Base-by-base conservation (phyloP, 2,888 invertebrate genomes). In the Cheilosia grossa region DNA sequence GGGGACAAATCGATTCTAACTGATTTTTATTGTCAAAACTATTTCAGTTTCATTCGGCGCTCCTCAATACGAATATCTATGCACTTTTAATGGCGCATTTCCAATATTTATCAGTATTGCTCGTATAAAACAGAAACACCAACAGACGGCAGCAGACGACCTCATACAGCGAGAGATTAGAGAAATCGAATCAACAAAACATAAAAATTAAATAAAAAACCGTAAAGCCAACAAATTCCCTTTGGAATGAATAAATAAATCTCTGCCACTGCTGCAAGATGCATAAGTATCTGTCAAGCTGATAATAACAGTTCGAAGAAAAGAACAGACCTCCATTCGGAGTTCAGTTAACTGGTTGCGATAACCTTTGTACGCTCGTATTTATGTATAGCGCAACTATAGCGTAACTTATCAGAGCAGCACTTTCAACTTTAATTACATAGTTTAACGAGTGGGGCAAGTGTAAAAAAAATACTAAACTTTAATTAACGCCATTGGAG, bases 1-100 rank as follows among this genome's bases (percentile, higher is more conserved):
- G 85, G 30, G 72, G 75, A 81, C 85, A 81, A 85, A 81, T 85
- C 81, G 85, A 81, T 85, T 19, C 49, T 44, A 56, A 81, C 13
- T 53, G 58, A 58, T 64, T 64, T 83, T 79, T 69, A 78, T 61
- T 49, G 49, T 61, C 42, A 56, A n/a, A 51, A 51, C 54, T 53
- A 61, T 54, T 21, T 49, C 7, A 21, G n/a, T 4, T 49, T 13
- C 21, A 13, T 4, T 19, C 5, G 13, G 5, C 4, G 4, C 10
- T 51, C 21, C 15, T 9, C 9, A 49, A 54, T 63, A 59, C 47
- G 53, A 17, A 54, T 56, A 72, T 75, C 70, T 53, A 70, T 80
- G 58, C 64, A 74, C 67, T 73, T 66, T 69, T 74, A 64, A 83
- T 69, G 21, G 73, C 61, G n/a, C 51, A 79, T 24, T 73, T 72